These are phyloP conservation scores for Dendroctonus ponderosae DNA, from an alignment of 1,140 invertebrate genomes.

Conservation along the genomic window DNA sequence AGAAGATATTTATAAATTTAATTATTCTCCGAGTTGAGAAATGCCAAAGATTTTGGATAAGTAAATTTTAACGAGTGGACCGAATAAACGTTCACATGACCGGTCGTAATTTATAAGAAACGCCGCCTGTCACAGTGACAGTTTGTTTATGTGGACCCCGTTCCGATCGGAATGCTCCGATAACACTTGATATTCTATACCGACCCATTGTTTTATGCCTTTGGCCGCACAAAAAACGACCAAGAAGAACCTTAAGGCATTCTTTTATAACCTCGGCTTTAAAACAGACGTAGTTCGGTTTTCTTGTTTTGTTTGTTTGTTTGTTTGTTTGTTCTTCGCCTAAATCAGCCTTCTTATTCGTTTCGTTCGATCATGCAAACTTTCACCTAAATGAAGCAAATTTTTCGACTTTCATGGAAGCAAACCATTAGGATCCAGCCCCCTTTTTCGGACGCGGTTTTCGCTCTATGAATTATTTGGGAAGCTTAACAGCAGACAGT, in stretches of 20 bases:
- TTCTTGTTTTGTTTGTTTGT: slow-evolving; percentile 6
- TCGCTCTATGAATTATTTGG: slow-evolving; percentile 38
- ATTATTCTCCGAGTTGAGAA: neutral
- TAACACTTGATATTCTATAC: slow-evolving; percentile 40
- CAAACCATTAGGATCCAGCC: slow-evolving; percentile 13
- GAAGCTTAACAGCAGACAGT: slow-evolving; percentile 35
- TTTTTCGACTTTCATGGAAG: slow-evolving; percentile 18
- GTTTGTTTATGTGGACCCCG: slow-evolving; percentile 37
- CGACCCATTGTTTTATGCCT: slow-evolving; percentile 31
- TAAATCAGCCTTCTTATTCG: too few relatives aligned
- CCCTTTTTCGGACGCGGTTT: neutral
- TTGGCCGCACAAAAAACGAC: slow-evolving; percentile 18
- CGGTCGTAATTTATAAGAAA: slow-evolving; percentile 38
- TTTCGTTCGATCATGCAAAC: too few relatives aligned
- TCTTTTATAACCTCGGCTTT: slow-evolving; percentile 26
- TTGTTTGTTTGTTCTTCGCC: neutral
- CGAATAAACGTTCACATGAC: slow-evolving; percentile 5
- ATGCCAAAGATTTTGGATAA: slow-evolving; percentile 11
- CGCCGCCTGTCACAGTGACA: slow-evolving; percentile 36
- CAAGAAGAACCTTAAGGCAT: slow-evolving; percentile 23
- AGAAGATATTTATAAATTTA: too few relatives aligned
- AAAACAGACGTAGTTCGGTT: slow-evolving; percentile 21
- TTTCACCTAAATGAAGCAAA: too few relatives aligned
- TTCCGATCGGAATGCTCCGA: slow-evolving; percentile 37
- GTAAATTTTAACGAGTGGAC: slow-evolving; percentile 28